Percentiles rank a stretch among this genome's conserved stretches.
Evolutionary conservation across 2,797 vertebrate species (phyloP).

Genomic region (Tympanoctomys barrerae): DNA sequence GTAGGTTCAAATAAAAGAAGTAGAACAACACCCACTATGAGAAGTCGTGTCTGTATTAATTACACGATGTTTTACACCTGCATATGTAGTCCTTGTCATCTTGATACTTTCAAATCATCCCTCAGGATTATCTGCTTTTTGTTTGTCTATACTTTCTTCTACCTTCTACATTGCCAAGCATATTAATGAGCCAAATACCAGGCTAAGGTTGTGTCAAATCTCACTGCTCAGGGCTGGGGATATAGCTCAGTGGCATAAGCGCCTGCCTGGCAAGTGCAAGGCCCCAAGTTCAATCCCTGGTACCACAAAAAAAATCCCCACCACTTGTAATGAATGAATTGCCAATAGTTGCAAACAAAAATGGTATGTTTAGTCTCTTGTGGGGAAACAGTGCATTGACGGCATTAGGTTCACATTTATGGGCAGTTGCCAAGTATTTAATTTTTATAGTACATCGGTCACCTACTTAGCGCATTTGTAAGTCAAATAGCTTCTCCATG

Average conservation of each 20-base stretch:
- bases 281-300: too few relatives aligned
- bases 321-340: not conserved
- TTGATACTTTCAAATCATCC: not conserved
- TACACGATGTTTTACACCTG: not conserved
- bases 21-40: not conserved
- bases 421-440: not conserved
- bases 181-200: not conserved
- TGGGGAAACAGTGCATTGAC: not conserved
- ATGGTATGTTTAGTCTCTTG: not conserved
- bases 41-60: not conserved
- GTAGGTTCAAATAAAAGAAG: not conserved
- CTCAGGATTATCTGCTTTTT: not conserved
- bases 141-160: not conserved
- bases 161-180: not conserved
- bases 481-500: not conserved
- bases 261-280: too few relatives aligned
- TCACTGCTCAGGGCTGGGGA: not conserved
- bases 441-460: not conserved
- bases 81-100: not conserved
- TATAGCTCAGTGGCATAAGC: too few relatives aligned
- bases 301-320: not conserved
- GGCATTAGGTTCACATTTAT: conserved; percentile 2
- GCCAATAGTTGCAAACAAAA: conserved; percentile 20
- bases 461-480: conserved; percentile 38
- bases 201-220: not conserved